Base-by-base conservation (phyloP, 2,113 vertebrate genomes). In the Semnornis frantzii region DNA sequence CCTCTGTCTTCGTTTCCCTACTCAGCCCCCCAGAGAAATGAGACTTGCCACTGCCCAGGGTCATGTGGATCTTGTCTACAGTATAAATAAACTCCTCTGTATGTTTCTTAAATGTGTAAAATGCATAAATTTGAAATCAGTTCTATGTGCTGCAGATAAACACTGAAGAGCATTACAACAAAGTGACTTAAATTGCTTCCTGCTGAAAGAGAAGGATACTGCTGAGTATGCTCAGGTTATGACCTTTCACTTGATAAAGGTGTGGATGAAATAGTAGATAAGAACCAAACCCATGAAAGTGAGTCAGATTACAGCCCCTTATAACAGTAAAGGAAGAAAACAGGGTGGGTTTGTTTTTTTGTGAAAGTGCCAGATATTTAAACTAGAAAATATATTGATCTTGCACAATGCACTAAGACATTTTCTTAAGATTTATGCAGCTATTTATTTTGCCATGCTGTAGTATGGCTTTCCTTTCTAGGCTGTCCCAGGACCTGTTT, bases 401-500 rank as follows among this genome's bases (percentile, higher is more conserved):
- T 96, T 95, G 70, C 94, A 92, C 92, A 91, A 93, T 92, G 89
- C 94, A 57, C 84, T 94, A 85, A 94, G 91, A 96, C 95, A 85
- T 95, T 94, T 94, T 96, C 91, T 93, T 96, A 95, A 96, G 92
- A 94, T 93, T 96, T 95, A 93, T 96, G 82, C 91, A 95, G 91
- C 92, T 94, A 96, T 96, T 96, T 96, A 96, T 96, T 94, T 95
- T 96, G 95, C 95, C 95, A 93, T 96, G 95, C 96, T 95, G 91
- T 96, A 96, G 95, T 96, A 96, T 96, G 94, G 94, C 95, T 96
- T 96, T 94, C 96, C 96, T 96, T 96, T 96, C 96, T 96, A 96
- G 96, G 96, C 77, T 96, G 90, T 65, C 96, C 93, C 85, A 96
- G 96, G 96, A 96, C 96, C 95, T 90, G 96, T 96, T 96, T 96